A percentile compares a stretch with the other conserved stretches of the same genome.
Evolutionary conservation across 2,888 invertebrate genomes (phyloP).

Genomic region (Cheilosia impressa): DNA sequence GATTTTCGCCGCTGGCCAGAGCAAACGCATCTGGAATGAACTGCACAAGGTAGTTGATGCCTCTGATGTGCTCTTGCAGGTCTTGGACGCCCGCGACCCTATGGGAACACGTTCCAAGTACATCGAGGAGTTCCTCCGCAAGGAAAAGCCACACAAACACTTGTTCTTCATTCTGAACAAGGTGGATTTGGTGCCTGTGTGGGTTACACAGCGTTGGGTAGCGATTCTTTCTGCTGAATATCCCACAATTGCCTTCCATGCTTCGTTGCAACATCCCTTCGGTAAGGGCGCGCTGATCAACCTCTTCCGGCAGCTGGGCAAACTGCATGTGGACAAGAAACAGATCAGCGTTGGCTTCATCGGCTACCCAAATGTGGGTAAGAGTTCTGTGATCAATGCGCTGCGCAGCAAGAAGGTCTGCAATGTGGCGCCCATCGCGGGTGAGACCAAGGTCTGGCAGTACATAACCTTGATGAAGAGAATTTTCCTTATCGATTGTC

Average conservation of each 20-base stretch:
- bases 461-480: slow-evolving; percentile 98
- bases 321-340: slow-evolving; percentile 97
- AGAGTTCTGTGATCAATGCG: slow-evolving; percentile 99
- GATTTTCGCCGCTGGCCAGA: slow-evolving; percentile 98
- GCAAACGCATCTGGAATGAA: slow-evolving; percentile 99
- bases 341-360: slow-evolving; percentile 99
- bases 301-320: slow-evolving; percentile 96
- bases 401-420: slow-evolving; percentile 98
- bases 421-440: slow-evolving; percentile 99
- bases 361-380: slow-evolving; percentile 99
- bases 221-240: slow-evolving; percentile 96
- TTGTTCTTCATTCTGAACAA: slow-evolving; percentile 98
- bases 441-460: slow-evolving; percentile 99
- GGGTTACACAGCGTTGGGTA: slow-evolving; percentile 99
- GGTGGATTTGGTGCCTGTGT: slow-evolving; percentile 97
- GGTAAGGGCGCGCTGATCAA: slow-evolving; percentile 98
- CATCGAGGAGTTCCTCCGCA: slow-evolving; percentile 95
- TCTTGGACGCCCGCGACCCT: slow-evolving; percentile 98
- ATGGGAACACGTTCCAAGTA: slow-evolving; percentile 97
- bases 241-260: slow-evolving; percentile 99
- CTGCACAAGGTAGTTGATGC: slow-evolving; percentile 99
- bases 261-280: slow-evolving; percentile 99
- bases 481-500: slow-evolving; percentile 99
- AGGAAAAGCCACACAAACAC: slow-evolving; percentile 98
- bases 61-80: slow-evolving; percentile 97